These are phyloP conservation scores for Psammodynastes pulverulentus DNA, from an alignment of 2,113 vertebrate species.

Conservation along the genomic window DNA sequence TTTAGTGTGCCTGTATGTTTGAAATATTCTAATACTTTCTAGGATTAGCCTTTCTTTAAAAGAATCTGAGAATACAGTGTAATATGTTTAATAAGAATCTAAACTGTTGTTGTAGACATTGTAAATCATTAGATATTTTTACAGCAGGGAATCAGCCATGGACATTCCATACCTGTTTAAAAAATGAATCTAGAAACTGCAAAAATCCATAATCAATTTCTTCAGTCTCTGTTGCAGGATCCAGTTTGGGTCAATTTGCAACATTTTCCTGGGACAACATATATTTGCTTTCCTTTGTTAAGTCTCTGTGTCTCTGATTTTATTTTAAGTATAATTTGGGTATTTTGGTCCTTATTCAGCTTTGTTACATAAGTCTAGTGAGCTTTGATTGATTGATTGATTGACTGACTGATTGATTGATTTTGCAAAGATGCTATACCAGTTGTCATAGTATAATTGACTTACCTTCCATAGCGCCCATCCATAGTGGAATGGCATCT, in stretches of 20 bases:
- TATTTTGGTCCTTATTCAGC: neutral
- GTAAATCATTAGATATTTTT: neutral
- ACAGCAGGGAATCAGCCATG: neutral
- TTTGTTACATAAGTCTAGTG: neutral
- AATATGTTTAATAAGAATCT: neutral
- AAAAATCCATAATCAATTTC: neutral
- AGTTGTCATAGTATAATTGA: neutral
- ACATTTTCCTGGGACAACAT: too few species aligned
- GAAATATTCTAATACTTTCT: conserved; percentile 31
- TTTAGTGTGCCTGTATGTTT: conserved; percentile 33
- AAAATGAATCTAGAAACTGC: neutral
- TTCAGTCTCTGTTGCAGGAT: neutral
- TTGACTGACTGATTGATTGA: neutral
- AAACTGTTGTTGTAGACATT: neutral
- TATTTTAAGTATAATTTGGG: neutral
- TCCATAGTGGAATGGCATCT: neutral
- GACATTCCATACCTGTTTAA: neutral
- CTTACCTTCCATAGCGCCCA: neutral
- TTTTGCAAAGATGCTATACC: neutral
- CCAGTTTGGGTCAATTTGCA: too few species aligned
- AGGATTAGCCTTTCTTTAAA: conserved; percentile 19
- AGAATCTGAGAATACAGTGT: conserved; percentile 8
- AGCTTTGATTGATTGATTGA: neutral
- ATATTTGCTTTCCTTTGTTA: neutral
- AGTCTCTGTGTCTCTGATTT: neutral